Evolutionary conservation across 2,113 vertebrate genomes (phyloP).

Genomic region (Dicentrarchus labrax): DNA sequence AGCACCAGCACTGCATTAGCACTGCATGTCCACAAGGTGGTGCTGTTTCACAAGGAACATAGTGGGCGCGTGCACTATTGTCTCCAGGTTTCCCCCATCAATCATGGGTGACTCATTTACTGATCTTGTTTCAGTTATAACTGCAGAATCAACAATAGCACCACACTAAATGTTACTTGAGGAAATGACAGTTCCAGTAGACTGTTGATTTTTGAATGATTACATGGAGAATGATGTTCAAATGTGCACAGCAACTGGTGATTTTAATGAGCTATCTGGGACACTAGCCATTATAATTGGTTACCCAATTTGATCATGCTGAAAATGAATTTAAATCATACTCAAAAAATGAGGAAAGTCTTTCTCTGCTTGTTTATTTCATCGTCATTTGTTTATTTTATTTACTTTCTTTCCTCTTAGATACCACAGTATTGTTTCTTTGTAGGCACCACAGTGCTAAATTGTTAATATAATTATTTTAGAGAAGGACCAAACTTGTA

Average conservation of each 20-base stretch:
- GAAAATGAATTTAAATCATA: constrained; percentile 83
- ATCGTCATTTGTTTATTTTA: constrained; percentile 88
- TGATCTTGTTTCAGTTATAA: constrained; percentile 60
- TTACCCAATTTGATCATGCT: constrained; percentile 68
- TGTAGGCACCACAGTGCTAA: constrained; percentile 86
- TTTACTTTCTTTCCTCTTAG: constrained; percentile 88
- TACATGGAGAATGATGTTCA: constrained; percentile 59
- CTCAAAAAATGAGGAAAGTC: constrained; percentile 80
- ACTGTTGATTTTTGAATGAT: constrained; percentile 66
- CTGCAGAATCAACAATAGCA: constrained; percentile 73
- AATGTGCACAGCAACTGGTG: constrained; percentile 67
- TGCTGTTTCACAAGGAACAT: constrained; percentile 64
- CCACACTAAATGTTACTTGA: constrained; percentile 72
- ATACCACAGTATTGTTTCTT: constrained; percentile 92
- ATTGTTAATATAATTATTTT: constrained; percentile 94
- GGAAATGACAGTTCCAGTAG: constrained; percentile 57
- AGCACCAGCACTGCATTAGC: constrained; percentile 68
- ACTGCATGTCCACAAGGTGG: constrained; percentile 75
- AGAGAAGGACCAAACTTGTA: constrained; percentile 97
- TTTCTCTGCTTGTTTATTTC: constrained; percentile 81
- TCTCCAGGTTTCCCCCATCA: constrained; percentile 52
- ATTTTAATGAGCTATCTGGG: constrained; percentile 73
- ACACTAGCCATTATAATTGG: constrained; percentile 64
- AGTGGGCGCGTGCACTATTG: constrained; percentile 51
- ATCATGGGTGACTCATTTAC: constrained; percentile 51